Conservation (phyloP, 2,888 invertebrate species). For the Nipponacmea schrenckii region DNA sequence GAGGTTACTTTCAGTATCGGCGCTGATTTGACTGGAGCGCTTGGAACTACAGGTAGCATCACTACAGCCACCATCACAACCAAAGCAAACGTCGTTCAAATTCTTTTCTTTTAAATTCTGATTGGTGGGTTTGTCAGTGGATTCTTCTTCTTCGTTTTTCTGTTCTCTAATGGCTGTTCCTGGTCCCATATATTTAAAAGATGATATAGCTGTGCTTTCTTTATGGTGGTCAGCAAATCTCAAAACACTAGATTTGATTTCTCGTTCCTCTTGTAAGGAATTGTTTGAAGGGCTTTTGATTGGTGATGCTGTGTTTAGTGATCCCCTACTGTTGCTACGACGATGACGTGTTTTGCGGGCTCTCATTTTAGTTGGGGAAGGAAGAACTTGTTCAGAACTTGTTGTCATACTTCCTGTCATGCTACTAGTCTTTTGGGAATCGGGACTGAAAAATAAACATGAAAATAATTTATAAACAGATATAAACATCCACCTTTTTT, state of each 20-base stretch:
- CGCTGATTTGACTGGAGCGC: slow-evolving; percentile 47
- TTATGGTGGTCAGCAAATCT: slow-evolving; percentile 2
- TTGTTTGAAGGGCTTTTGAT: slow-evolving; percentile 57
- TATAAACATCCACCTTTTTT: background rate
- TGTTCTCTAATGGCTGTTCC: slow-evolving; percentile 56
- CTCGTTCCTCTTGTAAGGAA: slow-evolving; percentile 50
- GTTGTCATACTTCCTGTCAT: slow-evolving; percentile 49
- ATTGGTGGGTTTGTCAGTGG: slow-evolving; percentile 18
- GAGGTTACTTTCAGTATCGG: slow-evolving; percentile 58
- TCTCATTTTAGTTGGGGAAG: slow-evolving; percentile 58
- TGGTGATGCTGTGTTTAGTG: slow-evolving; percentile 50
- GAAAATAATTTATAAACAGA: background rate
- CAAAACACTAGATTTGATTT: slow-evolving; percentile 25
- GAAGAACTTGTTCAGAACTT: slow-evolving; percentile 54
- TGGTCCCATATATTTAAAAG: slow-evolving; percentile 58
- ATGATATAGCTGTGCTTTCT: slow-evolving; percentile 31
- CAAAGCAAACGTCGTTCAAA: slow-evolving; percentile 65
- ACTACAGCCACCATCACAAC: slow-evolving; percentile 63
- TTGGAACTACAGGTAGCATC: slow-evolving; percentile 58
- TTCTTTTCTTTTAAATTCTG: slow-evolving; percentile 42
- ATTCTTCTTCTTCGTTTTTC: slow-evolving; percentile 28
- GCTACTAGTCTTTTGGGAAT: slow-evolving; percentile 45
- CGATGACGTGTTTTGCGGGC: slow-evolving; percentile 65
- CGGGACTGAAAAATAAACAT: slow-evolving; percentile 46
- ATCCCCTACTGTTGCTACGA: slow-evolving; percentile 64